These are phyloP conservation scores for Volucella zonaria DNA, from an alignment of 2,888 invertebrate genomes.

Conservation along the genomic window DNA sequence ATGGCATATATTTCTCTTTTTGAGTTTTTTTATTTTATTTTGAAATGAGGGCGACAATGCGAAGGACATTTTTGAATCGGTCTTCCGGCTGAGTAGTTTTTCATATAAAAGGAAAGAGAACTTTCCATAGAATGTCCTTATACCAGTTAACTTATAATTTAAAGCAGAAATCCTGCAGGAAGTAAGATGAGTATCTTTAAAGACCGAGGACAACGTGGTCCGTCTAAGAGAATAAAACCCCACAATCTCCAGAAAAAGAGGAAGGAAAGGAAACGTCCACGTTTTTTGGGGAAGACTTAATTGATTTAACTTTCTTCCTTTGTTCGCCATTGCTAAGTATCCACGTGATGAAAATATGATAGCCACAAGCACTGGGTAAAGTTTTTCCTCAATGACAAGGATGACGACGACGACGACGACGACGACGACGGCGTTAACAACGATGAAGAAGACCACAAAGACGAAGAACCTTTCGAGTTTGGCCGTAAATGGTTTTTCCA, in stretches of 20 bases:
- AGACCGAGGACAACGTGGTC: neutral
- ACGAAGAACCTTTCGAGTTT: neutral
- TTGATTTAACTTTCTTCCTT: constrained; percentile 58
- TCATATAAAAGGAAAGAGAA: neutral
- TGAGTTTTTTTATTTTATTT: neutral
- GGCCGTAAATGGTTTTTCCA: constrained; percentile 43
- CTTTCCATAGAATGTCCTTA: constrained; percentile 6
- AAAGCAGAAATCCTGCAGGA: constrained; percentile 18
- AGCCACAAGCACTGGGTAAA: constrained; percentile 39
- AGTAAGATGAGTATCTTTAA: constrained; percentile 1
- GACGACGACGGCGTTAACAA: constrained; percentile 2
- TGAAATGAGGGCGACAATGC: neutral
- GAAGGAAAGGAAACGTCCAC: constrained; percentile 26
- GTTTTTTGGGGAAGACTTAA: constrained; percentile 30
- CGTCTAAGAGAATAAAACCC: neutral
- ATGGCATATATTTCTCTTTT: constrained; percentile 2
- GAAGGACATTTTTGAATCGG: neutral
- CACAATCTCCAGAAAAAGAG: neutral
- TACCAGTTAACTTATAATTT: constrained; percentile 16
- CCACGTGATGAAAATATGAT: constrained; percentile 54
- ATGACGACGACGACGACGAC: neutral
- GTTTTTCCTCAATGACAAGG: constrained; percentile 23
- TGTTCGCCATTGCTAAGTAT: constrained; percentile 37
- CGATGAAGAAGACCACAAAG: neutral
- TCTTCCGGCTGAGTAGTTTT: neutral